Conservation (phyloP, 1,140 invertebrate species). For the Helicoverpa zea region DNA sequence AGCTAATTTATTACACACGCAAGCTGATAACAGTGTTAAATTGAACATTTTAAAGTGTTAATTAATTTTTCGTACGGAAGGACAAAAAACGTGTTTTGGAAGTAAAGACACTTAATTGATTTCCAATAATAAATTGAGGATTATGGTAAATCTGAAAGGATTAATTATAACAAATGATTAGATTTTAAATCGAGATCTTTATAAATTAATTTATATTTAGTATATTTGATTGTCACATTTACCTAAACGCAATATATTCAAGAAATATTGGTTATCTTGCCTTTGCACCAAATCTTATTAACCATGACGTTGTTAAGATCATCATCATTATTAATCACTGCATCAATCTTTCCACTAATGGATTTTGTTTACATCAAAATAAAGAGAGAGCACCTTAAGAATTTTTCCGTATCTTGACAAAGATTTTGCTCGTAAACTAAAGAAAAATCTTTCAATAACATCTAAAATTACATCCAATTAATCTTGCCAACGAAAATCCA, state of each 20-base stretch:
- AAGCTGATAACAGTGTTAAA: not conserved
- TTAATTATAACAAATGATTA: conserved; percentile 1
- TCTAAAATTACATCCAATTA: too few relatives aligned
- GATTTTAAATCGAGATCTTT: not conserved
- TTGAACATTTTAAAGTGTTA: conserved; percentile 9
- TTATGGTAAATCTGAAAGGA: conserved; percentile 9
- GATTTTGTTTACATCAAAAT: too few relatives aligned
- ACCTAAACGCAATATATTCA: too few relatives aligned
- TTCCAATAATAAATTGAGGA: conserved; percentile 9
- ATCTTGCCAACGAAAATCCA: too few relatives aligned
- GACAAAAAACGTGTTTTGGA: not conserved
- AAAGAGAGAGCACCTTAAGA: too few relatives aligned
- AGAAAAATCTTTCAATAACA: too few relatives aligned
- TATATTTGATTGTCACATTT: too few relatives aligned
- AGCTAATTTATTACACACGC: conserved; percentile 21
- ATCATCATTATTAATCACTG: not conserved
- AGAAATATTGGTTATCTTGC: too few relatives aligned
- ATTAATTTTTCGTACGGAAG: conserved; percentile 5
- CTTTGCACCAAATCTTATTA: too few relatives aligned
- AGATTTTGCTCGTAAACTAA: too few relatives aligned
- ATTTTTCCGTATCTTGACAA: too few relatives aligned
- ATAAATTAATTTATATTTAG: not conserved
- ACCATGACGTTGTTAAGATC: not conserved
- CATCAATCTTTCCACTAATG: not conserved
- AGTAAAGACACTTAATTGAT: conserved; percentile 2